Conservation (phyloP, 2,113 vertebrate genomes). For the Nothocercus nigrocapillus region DNA sequence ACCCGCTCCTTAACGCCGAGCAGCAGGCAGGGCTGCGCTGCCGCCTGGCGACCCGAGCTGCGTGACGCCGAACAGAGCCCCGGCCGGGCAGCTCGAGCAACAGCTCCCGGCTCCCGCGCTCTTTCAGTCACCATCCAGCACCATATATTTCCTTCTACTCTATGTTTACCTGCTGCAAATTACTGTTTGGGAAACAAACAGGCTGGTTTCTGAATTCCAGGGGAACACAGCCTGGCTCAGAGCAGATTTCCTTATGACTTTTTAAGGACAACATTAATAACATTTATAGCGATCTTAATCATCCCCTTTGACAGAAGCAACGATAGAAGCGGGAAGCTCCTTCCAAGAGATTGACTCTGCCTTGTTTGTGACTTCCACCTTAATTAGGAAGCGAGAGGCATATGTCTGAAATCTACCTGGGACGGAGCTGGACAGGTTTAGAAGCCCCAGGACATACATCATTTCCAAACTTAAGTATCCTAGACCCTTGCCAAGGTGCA, state of each 20-base stretch:
- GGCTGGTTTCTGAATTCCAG: background rate
- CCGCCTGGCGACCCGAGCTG: rapidly evolving
- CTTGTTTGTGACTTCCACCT: background rate
- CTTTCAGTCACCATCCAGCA: rapidly evolving
- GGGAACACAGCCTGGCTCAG: background rate
- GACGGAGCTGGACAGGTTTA: background rate
- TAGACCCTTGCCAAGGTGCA: background rate
- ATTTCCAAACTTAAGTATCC: background rate
- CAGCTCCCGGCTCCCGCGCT: background rate
- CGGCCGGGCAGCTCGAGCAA: background rate
- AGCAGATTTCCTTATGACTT: conserved; percentile 45
- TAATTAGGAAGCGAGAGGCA: background rate
- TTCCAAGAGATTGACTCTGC: background rate
- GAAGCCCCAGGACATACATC: background rate
- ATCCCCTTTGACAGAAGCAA: conserved; percentile 32
- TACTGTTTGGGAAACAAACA: conserved; percentile 6
- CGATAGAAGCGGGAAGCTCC: background rate
- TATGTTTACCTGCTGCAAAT: background rate
- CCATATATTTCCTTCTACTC: background rate
- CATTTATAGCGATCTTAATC: conserved; percentile 1
- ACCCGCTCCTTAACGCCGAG: background rate
- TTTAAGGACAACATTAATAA: conserved; percentile 42
- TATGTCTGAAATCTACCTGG: background rate
- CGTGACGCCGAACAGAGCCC: background rate
- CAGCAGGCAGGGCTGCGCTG: background rate